Evolutionary conservation across 2,113 vertebrate genomes (phyloP), one percentile per base, ranked within the genome.

Genomic region (Phalacrocorax brasilianus): DNA sequence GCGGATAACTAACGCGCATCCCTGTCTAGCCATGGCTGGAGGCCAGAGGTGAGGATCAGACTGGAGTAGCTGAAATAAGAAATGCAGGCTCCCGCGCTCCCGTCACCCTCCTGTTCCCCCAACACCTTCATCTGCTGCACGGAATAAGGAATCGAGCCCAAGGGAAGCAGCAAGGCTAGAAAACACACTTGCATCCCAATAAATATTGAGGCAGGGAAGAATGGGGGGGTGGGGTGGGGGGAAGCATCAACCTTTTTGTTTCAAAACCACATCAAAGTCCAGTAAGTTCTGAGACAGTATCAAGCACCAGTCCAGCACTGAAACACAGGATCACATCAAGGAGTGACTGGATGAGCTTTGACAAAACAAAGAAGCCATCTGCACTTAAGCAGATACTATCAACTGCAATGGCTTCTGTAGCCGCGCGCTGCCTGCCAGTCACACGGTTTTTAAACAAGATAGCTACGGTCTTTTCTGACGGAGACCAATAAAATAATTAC

Each of bases 31-130:
- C 26, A 44, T 11, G 81, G 84, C 56, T 79, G 70, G 45, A 67
- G 66, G 84, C 77, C 91, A 91, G 87, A 96, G 93, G 89, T 91
- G 95, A 92, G 47, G 9, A 68, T 49, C 78, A 92, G 77, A 86
- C 65, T 74, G 52, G 19, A 91, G 81, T 3, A 52, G 80, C 52
- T 78, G 66, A 55, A 87, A 66, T 65, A 82, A 93, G 66, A 91
- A 94, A 93, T 40, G 52, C 44, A 91, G 90, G 63, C 38, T 78
- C 81, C 32, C 47, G 84, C 68, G 50, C 56, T 78, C 28, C 52
- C 28, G 70, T 50, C n/a, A 52, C 28, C 26, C 62, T 86, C 76
- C 63, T 80, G 52, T n/a, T 92, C 65, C 79, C 8, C 0, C 33
- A 67, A 87, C 61, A 82, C n/a, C 62, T 73, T 7, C 85, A 13